phyloP scores from a whole-genome alignment of 2,113 vertebrate species.

The Ovibos moschatus region DNA sequence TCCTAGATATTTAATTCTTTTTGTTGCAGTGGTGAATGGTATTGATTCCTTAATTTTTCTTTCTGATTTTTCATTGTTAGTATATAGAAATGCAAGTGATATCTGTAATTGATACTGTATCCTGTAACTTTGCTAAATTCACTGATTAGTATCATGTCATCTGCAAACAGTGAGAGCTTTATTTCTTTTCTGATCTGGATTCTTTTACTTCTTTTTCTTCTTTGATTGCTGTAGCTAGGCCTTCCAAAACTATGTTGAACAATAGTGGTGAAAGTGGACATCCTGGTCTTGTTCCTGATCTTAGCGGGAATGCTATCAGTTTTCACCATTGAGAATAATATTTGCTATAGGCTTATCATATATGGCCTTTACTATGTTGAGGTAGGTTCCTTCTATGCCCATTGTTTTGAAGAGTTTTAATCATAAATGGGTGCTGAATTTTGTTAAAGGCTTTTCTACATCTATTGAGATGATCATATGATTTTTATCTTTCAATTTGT shows the following conservation, averaged over 20 bases:
- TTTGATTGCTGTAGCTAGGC: background rate
- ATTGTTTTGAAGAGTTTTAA: background rate
- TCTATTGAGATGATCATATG: background rate
- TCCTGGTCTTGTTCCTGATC: background rate
- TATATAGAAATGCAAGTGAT: background rate
- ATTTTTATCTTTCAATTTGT: background rate
- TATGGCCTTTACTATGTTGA: background rate
- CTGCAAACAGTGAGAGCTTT: background rate
- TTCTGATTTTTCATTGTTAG: background rate
- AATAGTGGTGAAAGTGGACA: background rate
- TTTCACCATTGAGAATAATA: background rate
- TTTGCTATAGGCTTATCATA: background rate
- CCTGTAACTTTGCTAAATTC: background rate
- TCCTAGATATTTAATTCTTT: background rate
- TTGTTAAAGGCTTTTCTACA: background rate
- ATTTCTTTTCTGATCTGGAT: background rate
- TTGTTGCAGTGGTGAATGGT: background rate
- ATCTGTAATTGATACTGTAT: background rate
- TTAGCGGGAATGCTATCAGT: background rate
- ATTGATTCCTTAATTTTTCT: background rate
- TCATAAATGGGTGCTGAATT: background rate
- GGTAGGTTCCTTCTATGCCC: background rate
- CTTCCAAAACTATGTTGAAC: background rate
- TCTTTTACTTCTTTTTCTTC: background rate
- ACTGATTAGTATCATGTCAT: background rate